phyloP scores from a whole-genome alignment of 2,797 vertebrate species.

The Prionace glauca region DNA sequence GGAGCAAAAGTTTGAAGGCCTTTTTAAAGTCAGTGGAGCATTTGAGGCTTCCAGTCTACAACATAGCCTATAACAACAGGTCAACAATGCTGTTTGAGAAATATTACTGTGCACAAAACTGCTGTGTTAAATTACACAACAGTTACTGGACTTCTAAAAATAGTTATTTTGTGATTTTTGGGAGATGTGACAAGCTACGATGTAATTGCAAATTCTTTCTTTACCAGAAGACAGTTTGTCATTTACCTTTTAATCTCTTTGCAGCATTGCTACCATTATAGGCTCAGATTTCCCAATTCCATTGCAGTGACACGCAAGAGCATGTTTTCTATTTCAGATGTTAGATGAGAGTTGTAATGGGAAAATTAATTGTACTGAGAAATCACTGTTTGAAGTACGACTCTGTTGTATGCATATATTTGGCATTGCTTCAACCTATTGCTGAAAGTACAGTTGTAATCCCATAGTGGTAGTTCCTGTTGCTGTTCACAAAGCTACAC shows the following conservation, averaged over 20 bases:
- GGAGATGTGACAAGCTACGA: background rate
- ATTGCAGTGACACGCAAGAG: background rate
- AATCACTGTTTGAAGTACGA: background rate
- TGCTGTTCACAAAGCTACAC: background rate
- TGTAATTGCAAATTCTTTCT: background rate
- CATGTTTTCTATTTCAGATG: background rate
- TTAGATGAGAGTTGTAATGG: background rate
- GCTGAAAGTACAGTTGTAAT: background rate
- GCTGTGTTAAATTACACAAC: background rate
- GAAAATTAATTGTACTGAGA: background rate
- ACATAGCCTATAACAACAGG: no score
- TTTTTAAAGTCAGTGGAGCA: background rate
- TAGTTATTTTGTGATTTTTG: background rate
- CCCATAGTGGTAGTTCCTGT: background rate
- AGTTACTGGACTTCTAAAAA: background rate
- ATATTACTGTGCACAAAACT: background rate
- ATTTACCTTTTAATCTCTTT: constrained; percentile 10
- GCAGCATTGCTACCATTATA: background rate
- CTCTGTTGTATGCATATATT: background rate
- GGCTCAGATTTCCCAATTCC: background rate
- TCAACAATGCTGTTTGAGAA: background rate
- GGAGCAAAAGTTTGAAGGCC: background rate
- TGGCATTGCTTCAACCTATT: background rate
- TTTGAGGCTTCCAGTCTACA: background rate
- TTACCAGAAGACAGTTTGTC: background rate